Evolutionary conservation across 2,797 vertebrate genomes (phyloP).

Genomic region (Pachyuromys duprasi): DNA sequence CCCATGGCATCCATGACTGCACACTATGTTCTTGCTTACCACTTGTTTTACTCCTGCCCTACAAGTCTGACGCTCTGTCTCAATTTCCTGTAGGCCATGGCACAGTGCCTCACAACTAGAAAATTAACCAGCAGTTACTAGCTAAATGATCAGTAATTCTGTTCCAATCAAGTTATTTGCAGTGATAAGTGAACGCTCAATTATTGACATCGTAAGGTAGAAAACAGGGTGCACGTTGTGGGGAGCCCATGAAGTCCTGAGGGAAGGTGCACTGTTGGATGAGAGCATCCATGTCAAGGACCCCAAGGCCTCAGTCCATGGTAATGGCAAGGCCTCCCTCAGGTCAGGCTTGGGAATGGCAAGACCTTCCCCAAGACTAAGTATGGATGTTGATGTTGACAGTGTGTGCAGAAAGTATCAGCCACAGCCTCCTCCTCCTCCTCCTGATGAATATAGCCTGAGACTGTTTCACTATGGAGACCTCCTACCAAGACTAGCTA

Average conservation of each 20-base stretch:
- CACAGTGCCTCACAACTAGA: neutral
- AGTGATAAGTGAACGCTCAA: neutral
- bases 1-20: neutral
- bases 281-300: neutral
- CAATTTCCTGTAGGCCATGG: neutral
- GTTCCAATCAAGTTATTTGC: neutral
- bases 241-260: neutral
- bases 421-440: neutral
- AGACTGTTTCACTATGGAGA: too few relatives aligned
- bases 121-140: neutral
- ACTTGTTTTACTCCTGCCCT: neutral
- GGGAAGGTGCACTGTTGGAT: neutral
- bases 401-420: neutral
- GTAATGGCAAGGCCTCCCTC: neutral
- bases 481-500: too few relatives aligned
- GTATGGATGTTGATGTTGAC: neutral
- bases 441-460: neutral
- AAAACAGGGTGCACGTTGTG: neutral
- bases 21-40: neutral
- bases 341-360: neutral
- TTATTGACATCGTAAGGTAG: neutral
- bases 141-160: neutral
- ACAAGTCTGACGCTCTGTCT: neutral
- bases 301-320: neutral
- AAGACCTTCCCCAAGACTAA: neutral